These are phyloP conservation scores for Parotia lawesii DNA, from an alignment of 2,113 vertebrate genomes.

Conservation along the genomic window DNA sequence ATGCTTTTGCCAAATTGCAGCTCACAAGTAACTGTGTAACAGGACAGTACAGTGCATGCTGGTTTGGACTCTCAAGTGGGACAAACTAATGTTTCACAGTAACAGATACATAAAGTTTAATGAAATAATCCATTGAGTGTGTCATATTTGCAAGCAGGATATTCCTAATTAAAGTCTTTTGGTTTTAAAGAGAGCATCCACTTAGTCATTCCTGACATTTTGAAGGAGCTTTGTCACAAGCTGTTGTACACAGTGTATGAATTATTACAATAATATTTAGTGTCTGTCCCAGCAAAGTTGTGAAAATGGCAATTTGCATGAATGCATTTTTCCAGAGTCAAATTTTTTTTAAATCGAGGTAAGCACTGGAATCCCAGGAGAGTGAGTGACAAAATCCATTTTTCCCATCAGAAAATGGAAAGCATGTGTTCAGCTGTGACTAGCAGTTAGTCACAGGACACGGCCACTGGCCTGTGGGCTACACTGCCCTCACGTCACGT, in stretches of 20 bases:
- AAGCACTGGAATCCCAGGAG: background rate
- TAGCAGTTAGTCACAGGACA: background rate
- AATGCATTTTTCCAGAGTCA: background rate
- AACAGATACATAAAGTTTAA: background rate
- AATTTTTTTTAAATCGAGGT: background rate
- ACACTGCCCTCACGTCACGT: accelerated
- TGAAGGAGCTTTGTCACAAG: background rate
- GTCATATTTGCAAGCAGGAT: background rate
- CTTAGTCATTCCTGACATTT: background rate
- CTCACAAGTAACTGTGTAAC: background rate
- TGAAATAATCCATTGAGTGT: background rate
- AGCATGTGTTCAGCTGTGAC: background rate
- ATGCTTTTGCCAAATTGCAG: background rate
- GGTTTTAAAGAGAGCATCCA: background rate
- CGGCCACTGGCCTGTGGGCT: background rate
- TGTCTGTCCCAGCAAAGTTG: background rate
- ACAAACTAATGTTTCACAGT: background rate
- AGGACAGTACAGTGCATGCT: background rate
- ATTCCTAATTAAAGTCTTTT: background rate
- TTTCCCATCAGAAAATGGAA: background rate
- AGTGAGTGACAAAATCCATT: background rate
- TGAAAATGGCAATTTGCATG: background rate
- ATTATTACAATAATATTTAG: background rate
- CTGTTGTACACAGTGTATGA: background rate
- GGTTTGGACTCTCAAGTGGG: background rate